phyloP scores from a whole-genome alignment of 2,888 invertebrate species.

The Papilio gigon region DNA sequence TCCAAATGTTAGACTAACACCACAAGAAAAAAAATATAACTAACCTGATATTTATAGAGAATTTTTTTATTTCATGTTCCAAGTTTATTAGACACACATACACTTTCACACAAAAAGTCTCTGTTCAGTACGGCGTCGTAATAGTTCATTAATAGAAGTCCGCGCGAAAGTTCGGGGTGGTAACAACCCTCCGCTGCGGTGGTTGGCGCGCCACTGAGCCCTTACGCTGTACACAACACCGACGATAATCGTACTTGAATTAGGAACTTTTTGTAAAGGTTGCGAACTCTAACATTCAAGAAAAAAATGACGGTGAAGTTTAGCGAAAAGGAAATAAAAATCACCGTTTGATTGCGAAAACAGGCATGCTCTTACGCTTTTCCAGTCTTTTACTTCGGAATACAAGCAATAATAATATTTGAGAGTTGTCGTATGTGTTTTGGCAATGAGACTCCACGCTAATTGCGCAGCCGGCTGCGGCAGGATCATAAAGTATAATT shows the following conservation, averaged over 20 bases:
- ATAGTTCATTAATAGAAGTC: conserved; percentile 6
- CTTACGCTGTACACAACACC: neutral
- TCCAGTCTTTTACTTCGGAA: no score
- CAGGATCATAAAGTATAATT: no score
- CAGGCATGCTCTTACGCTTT: no score
- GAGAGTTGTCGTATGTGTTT: no score
- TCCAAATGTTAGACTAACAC: no score
- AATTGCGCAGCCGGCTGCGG: no score
- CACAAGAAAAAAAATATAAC: neutral
- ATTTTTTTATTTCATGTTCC: neutral
- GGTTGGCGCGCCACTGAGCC: conserved; percentile 25
- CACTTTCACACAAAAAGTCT: neutral
- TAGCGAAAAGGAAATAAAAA: neutral
- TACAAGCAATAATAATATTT: no score
- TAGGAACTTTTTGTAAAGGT: conserved; percentile 29
- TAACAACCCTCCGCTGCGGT: conserved; percentile 11
- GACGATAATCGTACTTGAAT: conserved; percentile 17
- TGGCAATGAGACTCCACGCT: no score
- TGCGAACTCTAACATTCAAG: conserved; percentile 28
- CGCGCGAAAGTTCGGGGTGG: neutral
- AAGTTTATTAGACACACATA: neutral
- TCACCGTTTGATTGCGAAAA: neutral
- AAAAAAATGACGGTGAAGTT: conserved; percentile 3
- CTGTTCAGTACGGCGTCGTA: neutral
- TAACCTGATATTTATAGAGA: neutral